These are phyloP conservation scores for Chiridota heheva DNA, from an alignment of 35 echinoderm and acorn worm species.

Conservation along the genomic window DNA sequence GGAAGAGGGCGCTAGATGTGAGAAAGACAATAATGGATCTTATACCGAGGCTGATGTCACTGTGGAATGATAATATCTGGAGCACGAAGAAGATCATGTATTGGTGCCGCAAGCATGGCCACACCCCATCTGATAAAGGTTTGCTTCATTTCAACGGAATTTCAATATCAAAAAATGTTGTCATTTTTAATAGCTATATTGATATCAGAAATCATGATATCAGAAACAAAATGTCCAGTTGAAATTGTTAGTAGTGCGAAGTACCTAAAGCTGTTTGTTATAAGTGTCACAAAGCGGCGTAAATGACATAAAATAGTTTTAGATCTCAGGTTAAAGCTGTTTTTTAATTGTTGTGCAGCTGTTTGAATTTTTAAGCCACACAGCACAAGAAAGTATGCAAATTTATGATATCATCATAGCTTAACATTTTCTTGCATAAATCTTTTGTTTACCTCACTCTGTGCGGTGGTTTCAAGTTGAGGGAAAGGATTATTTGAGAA, in stretches of 20 bases:
- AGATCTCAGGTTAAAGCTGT: no score
- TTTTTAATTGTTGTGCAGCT: no score
- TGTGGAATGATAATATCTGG: constrained; percentile 59
- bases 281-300: no score
- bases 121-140: constrained; percentile 74
- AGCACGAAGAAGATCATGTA: constrained; percentile 74
- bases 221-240: not conserved
- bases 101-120: constrained; percentile 88
- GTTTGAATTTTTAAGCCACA: no score
- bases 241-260: not conserved
- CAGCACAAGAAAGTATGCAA: no score
- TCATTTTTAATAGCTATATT: not conserved
- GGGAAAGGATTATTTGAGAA: no score
- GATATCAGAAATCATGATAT: not conserved
- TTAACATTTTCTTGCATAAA: no score
- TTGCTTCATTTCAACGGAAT: not conserved
- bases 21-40: constrained; percentile 40
- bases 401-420: no score
- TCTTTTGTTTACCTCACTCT: no score
- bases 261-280: not conserved
- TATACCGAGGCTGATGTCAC: constrained; percentile 32
- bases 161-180: not conserved
- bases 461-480: no score
- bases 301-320: no score
- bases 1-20: constrained; percentile 81